Evolutionary conservation across 2,888 invertebrate species (phyloP).

Genomic region (Paralinhomoeus sp.): DNA sequence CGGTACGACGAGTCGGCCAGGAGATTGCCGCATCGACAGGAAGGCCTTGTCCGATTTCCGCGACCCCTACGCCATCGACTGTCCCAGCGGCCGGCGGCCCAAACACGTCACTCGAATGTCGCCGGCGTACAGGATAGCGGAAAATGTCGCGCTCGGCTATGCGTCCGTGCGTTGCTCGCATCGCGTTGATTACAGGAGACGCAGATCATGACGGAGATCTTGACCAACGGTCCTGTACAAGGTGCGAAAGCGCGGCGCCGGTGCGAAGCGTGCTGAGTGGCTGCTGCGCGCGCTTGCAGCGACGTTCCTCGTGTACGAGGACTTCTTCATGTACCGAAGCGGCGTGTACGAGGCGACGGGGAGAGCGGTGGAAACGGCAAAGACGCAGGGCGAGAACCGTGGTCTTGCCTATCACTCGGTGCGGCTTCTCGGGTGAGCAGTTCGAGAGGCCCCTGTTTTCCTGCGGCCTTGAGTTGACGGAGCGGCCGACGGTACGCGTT

Average conservation of each 20-base stretch:
- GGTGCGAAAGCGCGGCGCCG: slow-evolving; percentile 32
- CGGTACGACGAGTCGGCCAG: slow-evolving; percentile 37
- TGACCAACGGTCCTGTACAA: slow-evolving; percentile 73
- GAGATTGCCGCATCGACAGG: slow-evolving; percentile 45
- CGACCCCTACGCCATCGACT: too few species aligned
- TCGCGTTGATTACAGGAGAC: slow-evolving; percentile 27
- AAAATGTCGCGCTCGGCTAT: background rate
- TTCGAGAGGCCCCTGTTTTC: too few species aligned
- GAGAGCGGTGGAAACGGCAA: too few species aligned
- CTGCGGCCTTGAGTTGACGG: too few species aligned
- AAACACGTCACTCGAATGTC: slow-evolving; percentile 27
- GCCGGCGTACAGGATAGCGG: slow-evolving; percentile 29
- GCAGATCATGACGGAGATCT: slow-evolving; percentile 75
- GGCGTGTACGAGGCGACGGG: slow-evolving; percentile 48
- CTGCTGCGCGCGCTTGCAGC: slow-evolving; percentile 42
- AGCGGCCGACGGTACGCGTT: too few species aligned
- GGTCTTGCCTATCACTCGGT: slow-evolving; percentile 51
- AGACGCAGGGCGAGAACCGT: background rate
- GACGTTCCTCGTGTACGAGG: slow-evolving; percentile 64
- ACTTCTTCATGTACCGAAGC: slow-evolving; percentile 66
- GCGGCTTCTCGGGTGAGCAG: slow-evolving; percentile 52
- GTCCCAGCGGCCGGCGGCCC: slow-evolving; percentile 20
- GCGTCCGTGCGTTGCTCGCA: too few species aligned
- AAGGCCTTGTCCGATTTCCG: too few species aligned
- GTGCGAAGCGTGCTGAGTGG: too few species aligned